Base-by-base conservation (phyloP, 92 coral and sea anemone genomes). In the Bergia puertoricense region DNA sequence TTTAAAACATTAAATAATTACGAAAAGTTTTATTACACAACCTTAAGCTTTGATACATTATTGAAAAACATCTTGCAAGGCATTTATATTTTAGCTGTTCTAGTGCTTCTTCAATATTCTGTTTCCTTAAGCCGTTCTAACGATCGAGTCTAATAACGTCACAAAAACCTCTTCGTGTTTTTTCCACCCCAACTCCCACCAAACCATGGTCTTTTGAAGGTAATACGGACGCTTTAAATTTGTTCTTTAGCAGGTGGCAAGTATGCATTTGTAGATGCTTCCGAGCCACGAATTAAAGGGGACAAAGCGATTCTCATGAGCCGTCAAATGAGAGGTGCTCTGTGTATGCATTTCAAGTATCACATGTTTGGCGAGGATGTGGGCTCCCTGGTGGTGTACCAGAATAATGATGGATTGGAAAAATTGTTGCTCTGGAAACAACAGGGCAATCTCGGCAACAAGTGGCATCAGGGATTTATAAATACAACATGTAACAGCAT, bases 351-450 rank as follows among this genome's bases (percentile, higher is more conserved):
- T 20, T 97, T 97, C 85, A 93, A 93, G 84, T 97, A 97, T 71
- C 97, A 97, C 91, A 94, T 97, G 99, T 88, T 90, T 79, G 99
- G 99, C 3, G 90, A 79, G 57, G 94, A 97, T 74, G 86, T 89
- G 18, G 99, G 98, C 43, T 89, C 96, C 13, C 90, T 97, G 5
- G 85, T 91, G 72, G 91, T 97, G 13, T 93, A 94, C 81, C 90
- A 89, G 62, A 40, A 81, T 20, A 82, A 92, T 9, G 89, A 89
- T 20, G 91, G 92, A 50, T 86, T 94, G 81, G 95, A 86, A 74
- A 96, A 95, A 67, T 74, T 87, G 41, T 90, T 94, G 15, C 92
- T 94, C 4, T 97, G 99, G 99, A 90, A 75, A 77, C 93, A 91
- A 80, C 89, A 81, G 50, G 98, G 97, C 37, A 92, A 95, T 84